These are phyloP conservation scores for Panagrolaimus sp. DNA, from an alignment of 1,140 invertebrate species.

Conservation along the genomic window DNA sequence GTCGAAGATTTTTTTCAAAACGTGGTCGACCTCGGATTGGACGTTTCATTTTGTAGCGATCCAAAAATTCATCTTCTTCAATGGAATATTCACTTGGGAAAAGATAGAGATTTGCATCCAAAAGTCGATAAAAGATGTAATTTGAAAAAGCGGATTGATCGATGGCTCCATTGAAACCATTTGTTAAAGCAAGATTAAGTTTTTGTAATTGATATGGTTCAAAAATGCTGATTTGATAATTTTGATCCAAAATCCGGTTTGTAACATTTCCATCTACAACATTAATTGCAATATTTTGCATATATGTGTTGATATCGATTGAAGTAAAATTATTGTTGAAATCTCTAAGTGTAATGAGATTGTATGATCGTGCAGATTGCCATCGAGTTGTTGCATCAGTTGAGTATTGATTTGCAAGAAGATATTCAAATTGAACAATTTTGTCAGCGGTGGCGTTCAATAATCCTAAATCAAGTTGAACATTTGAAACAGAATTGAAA, in stretches of 20 bases:
- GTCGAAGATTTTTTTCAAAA: no score
- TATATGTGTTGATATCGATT: not conserved
- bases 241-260: not conserved
- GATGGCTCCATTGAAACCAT: not conserved
- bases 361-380: slow-evolving; percentile 2
- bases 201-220: not conserved
- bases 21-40: no score
- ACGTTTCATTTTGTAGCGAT: not conserved
- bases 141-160: not conserved
- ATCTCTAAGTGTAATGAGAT: not conserved
- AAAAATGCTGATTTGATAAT: not conserved
- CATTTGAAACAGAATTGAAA: not conserved
- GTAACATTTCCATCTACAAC: not conserved
- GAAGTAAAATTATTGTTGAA: not conserved
- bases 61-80: not conserved
- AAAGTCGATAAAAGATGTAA: not conserved
- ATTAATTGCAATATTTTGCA: not conserved
- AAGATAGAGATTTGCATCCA: not conserved
- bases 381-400: slow-evolving; percentile 7
- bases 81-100: not conserved
- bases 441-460: not conserved
- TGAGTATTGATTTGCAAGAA: slow-evolving; percentile 6
- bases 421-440: slow-evolving; percentile 5
- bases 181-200: not conserved
- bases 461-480: not conserved